A percentile compares a stretch with the other conserved stretches of the same genome.
These are phyloP conservation scores for Anticlea derivata DNA, from an alignment of 2,888 invertebrate species.

Conservation along the genomic window DNA sequence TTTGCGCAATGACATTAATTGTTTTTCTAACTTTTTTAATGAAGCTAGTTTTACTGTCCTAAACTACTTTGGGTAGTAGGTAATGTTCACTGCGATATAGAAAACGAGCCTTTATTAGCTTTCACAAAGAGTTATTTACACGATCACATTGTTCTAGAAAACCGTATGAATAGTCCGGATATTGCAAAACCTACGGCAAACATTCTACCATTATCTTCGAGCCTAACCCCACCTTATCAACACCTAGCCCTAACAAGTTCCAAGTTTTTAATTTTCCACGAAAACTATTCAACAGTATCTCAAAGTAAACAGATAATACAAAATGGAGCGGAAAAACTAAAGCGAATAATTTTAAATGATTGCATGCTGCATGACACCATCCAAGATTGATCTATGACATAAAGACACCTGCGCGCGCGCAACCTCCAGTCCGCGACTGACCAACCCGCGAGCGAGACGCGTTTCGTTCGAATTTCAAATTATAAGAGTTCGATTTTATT, in stretches of 20 bases:
- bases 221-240: slow-evolving; percentile 20
- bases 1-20: no score
- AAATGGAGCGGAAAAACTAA: slow-evolving; percentile 31
- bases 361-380: slow-evolving; percentile 52
- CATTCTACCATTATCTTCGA: slow-evolving; percentile 23
- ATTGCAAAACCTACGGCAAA: slow-evolving; percentile 19
- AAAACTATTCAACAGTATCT: slow-evolving; percentile 25
- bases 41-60: no score
- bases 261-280: slow-evolving; percentile 30
- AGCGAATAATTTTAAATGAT: slow-evolving; percentile 19
- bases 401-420: slow-evolving; percentile 60
- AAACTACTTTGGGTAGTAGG: no score
- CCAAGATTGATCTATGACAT: slow-evolving; percentile 57
- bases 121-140: neutral
- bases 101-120: slow-evolving; percentile 2
- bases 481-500: slow-evolving; percentile 15
- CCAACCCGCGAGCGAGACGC: slow-evolving; percentile 35
- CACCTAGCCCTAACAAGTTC: slow-evolving; percentile 5
- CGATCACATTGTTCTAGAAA: slow-evolving; percentile 10
- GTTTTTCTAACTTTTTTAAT: no score
- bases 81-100: neutral
- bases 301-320: slow-evolving; percentile 30
- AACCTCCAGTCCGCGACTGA: slow-evolving; percentile 44
- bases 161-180: slow-evolving; percentile 17
- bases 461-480: slow-evolving; percentile 22